Evolutionary conservation across 1,140 invertebrate genomes (phyloP).

Genomic region (Drosophila chauvacae): DNA sequence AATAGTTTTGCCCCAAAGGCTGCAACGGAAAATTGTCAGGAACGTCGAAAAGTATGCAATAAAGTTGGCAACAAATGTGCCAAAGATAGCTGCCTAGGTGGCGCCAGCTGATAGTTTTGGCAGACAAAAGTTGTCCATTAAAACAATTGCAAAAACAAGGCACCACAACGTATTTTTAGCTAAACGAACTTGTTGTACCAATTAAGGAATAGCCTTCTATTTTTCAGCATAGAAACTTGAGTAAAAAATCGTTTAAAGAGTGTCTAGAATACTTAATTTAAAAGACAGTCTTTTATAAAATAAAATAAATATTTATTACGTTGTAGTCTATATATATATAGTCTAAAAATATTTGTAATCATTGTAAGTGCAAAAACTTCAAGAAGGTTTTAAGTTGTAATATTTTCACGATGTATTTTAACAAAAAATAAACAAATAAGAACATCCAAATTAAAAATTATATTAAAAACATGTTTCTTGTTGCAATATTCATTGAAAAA

Average conservation of each 20-base stretch:
- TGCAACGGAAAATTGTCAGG: neutral
- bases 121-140: neutral
- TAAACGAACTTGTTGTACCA: neutral
- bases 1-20: neutral
- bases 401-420: too few relatives aligned
- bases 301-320: neutral
- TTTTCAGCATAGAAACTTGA: neutral
- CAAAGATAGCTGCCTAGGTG: slow-evolving; percentile 27
- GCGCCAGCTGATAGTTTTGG: slow-evolving; percentile 8
- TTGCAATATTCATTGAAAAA: neutral
- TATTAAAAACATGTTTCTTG: too few relatives aligned
- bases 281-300: neutral
- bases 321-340: too few relatives aligned
- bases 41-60: slow-evolving; percentile 44
- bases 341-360: too few relatives aligned
- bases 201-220: neutral
- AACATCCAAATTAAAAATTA: too few relatives aligned
- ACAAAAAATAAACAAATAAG: too few relatives aligned
- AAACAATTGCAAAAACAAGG: neutral
- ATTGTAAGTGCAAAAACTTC: too few relatives aligned
- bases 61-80: slow-evolving; percentile 21
- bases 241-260: neutral
- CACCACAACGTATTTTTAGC: slow-evolving; percentile 2
- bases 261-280: neutral
- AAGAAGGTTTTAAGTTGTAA: too few relatives aligned